Conservation (phyloP, 2,113 vertebrate species). For the Gymnogyps californianus region DNA sequence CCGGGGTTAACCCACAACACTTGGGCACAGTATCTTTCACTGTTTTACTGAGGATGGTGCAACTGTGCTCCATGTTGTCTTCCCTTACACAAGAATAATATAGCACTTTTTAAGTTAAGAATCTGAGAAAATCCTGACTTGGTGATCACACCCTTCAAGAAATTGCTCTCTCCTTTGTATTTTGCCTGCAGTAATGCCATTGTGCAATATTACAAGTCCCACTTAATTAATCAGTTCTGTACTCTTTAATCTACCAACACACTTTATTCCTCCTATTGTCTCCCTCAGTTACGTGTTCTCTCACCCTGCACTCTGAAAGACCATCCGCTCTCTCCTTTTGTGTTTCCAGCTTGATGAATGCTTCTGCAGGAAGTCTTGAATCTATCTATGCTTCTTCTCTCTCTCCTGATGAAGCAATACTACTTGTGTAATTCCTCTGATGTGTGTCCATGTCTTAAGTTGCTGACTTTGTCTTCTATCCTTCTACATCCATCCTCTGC, state of each 20-base stretch:
- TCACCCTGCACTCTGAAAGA: not conserved
- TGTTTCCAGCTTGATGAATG: not conserved
- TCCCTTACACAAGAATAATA: not conserved
- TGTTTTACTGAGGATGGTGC: not conserved
- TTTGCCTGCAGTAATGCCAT: not conserved
- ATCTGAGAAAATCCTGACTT: not conserved
- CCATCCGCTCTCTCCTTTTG: rapidly evolving
- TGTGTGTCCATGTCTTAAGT: not conserved
- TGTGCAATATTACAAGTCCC: not conserved
- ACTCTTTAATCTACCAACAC: not conserved
- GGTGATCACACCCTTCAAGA: not conserved
- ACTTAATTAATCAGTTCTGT: not conserved
- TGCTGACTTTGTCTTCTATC: not conserved
- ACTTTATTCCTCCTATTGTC: not conserved
- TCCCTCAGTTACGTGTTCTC: not conserved
- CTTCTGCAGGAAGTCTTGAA: not conserved
- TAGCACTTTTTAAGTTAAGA: not conserved
- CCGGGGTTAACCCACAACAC: not conserved
- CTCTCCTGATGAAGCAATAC: not conserved
- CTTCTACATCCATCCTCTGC: not conserved
- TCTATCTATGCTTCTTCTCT: not conserved
- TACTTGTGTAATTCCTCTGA: not conserved
- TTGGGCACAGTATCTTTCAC: not conserved
- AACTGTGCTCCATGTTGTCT: not conserved
- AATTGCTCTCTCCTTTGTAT: not conserved